phyloP scores from a whole-genome alignment of 2,797 vertebrate genomes.

The Platyrinchus mystaceus region DNA sequence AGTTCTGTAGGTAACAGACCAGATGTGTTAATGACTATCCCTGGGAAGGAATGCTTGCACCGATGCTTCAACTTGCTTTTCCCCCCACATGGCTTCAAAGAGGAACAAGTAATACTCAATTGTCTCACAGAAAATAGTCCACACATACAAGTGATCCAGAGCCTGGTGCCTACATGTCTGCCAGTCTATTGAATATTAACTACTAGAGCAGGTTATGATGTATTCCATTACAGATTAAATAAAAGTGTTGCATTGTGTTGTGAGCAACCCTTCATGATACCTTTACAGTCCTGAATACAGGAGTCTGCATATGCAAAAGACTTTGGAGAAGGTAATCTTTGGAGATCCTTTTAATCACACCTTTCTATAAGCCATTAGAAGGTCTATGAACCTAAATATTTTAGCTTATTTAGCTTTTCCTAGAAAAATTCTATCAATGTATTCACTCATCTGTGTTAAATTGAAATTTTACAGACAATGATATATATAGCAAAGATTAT shows the following conservation, averaged over 20 bases:
- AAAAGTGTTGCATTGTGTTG: not conserved
- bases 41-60: not conserved
- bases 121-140: not conserved
- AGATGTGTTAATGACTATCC: not conserved
- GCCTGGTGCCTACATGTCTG: rapidly evolving
- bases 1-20: not conserved
- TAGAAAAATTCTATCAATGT: not conserved
- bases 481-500: not conserved
- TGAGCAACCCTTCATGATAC: not conserved
- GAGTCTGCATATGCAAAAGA: not conserved
- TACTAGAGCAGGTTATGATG: not conserved
- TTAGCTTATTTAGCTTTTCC: not conserved
- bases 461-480: not conserved
- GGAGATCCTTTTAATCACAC: not conserved
- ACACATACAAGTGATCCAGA: not conserved
- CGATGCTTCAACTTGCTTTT: not conserved
- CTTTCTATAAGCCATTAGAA: not conserved
- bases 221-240: not conserved
- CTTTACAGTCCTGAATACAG: not conserved
- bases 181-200: not conserved
- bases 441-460: not conserved
- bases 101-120: not conserved
- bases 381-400: not conserved
- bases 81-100: not conserved
- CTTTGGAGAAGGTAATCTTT: not conserved